Conservation (phyloP, 2,113 vertebrate genomes). For the Brachypodius melanocephalos region DNA sequence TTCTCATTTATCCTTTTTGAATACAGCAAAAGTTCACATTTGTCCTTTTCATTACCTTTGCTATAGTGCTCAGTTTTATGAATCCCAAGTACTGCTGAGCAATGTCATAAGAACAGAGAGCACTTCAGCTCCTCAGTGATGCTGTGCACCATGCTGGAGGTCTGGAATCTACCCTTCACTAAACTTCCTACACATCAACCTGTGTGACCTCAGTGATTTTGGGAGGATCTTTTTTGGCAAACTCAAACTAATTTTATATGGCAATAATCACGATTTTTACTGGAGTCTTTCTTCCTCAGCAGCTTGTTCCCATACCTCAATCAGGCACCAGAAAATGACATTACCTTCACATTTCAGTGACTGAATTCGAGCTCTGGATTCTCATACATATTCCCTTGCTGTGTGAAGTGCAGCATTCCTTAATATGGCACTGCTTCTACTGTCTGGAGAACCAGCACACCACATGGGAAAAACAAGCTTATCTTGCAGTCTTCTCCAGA, state of each 20-base stretch:
- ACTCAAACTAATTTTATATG: background rate
- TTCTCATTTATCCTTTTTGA: background rate
- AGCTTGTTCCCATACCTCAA: background rate
- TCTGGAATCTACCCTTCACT: background rate
- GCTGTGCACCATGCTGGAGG: background rate
- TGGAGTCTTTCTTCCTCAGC: background rate
- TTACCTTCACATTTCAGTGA: background rate
- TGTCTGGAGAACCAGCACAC: background rate
- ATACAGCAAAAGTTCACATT: background rate
- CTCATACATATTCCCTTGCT: background rate
- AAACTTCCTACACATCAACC: background rate
- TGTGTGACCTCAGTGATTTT: background rate
- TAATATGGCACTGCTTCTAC: background rate
- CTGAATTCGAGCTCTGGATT: background rate
- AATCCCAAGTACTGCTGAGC: background rate
- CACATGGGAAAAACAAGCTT: background rate
- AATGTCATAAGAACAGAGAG: background rate
- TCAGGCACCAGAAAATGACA: background rate
- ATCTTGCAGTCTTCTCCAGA: background rate
- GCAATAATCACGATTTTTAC: background rate
- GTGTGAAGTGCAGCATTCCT: background rate
- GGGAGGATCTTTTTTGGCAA: fast-evolving
- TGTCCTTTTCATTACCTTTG: background rate
- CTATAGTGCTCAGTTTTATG: background rate
- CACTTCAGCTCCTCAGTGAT: background rate